Conservation (phyloP, 2,888 invertebrate genomes). For the Apeira syringaria region DNA sequence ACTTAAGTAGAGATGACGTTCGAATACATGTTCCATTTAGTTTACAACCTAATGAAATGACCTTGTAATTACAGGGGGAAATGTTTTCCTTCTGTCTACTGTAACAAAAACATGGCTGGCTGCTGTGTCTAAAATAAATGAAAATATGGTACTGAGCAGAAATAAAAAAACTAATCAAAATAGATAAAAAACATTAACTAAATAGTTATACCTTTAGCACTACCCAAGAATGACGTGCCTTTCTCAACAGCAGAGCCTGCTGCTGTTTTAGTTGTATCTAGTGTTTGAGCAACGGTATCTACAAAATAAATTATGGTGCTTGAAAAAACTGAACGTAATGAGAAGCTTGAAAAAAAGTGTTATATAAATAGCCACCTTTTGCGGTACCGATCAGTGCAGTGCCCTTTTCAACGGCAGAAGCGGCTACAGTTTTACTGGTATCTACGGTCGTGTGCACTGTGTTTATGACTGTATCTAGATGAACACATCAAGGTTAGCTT, state of each 20-base stretch:
- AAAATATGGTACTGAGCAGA: neutral
- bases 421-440: constrained; percentile 49
- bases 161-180: neutral
- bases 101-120: constrained; percentile 35
- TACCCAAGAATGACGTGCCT: constrained; percentile 40
- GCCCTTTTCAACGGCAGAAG: constrained; percentile 51
- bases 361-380: constrained; percentile 35
- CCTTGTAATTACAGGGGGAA: too few relatives aligned
- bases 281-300: constrained; percentile 33
- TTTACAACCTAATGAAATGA: too few relatives aligned
- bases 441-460: constrained; percentile 51
- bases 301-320: constrained; percentile 2
- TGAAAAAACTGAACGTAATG: constrained; percentile 19
- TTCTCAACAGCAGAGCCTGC: constrained; percentile 41
- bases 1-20: too few relatives aligned
- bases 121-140: constrained; percentile 32
- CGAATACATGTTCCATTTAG: too few relatives aligned
- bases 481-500: neutral
- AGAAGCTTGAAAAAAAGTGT: too few relatives aligned
- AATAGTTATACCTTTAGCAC: constrained; percentile 50
- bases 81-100: constrained; percentile 48
- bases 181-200: too few relatives aligned
- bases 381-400: constrained; percentile 50
- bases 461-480: constrained; percentile 47
- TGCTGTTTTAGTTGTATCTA: constrained; percentile 40